phyloP scores from a whole-genome alignment of 2,797 vertebrate species.

The Centroberyx gerrardi region DNA sequence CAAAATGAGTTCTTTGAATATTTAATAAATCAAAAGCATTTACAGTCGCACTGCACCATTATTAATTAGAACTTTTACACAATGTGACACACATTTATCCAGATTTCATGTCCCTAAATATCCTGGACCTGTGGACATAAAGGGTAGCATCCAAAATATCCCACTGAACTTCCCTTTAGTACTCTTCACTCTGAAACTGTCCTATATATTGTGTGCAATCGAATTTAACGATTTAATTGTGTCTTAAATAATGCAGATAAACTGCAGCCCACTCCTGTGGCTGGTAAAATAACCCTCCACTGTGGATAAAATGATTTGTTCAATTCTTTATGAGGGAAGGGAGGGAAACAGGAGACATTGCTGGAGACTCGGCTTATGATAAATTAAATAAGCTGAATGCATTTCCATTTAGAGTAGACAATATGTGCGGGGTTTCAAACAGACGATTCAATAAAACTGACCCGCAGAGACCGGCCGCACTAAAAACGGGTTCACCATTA shows the following conservation, averaged over 20 bases:
- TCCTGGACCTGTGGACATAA: not conserved
- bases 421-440: conserved; percentile 48
- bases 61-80: conserved; percentile 1
- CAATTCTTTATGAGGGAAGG: conserved; percentile 67
- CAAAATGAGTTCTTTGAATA: conserved; percentile 30
- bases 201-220: conserved; percentile 29
- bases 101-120: not conserved
- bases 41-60: conserved; percentile 1
- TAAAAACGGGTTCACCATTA: conserved; percentile 58
- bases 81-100: not conserved
- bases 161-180: not conserved
- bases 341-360: conserved; percentile 30
- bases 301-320: conserved; percentile 67
- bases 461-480: conserved; percentile 49
- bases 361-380: conserved; percentile 54
- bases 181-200: conserved; percentile 16
- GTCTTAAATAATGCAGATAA: conserved; percentile 65
- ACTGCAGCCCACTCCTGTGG: conserved; percentile 30
- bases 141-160: conserved; percentile 8
- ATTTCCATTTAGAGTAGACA: conserved; percentile 69
- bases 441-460: conserved; percentile 69
- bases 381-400: conserved; percentile 67
- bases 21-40: conserved; percentile 32
- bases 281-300: conserved; percentile 44
- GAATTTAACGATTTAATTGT: conserved; percentile 50